Conservation (phyloP, 2,113 vertebrate genomes). For the Takifugu flavidus region DNA sequence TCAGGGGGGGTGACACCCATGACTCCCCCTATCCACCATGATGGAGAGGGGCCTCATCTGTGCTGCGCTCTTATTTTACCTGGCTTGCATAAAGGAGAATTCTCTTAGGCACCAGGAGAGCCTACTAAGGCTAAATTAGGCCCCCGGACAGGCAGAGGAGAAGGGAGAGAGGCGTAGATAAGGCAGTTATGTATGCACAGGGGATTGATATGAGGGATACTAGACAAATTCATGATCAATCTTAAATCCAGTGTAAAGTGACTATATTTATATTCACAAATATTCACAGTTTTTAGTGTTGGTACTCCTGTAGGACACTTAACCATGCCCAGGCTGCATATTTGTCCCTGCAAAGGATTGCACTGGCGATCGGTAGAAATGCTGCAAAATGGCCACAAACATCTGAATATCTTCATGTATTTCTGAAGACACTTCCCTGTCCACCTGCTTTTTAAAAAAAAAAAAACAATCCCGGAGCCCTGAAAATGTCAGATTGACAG, state of each 20-base stretch:
- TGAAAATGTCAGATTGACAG: conserved; percentile 63
- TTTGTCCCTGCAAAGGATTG: conserved; percentile 6
- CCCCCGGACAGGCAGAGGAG: conserved; percentile 70
- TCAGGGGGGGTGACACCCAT: conserved; percentile 84
- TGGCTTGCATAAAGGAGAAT: conserved; percentile 84
- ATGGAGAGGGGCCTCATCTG: conserved; percentile 82
- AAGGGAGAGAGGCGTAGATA: conserved; percentile 67
- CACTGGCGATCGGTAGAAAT: neutral
- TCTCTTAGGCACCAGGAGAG: conserved; percentile 72
- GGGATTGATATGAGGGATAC: conserved; percentile 70
- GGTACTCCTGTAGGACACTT: too few species aligned
- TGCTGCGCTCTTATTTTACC: conserved; percentile 75
- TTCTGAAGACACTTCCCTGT: conserved; percentile 55
- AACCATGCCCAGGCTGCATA: neutral
- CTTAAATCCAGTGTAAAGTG: conserved; percentile 33
- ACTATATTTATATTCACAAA: too few species aligned
- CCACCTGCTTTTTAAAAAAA: conserved; percentile 28
- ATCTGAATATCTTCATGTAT: conserved; percentile 33
- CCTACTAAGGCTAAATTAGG: conserved; percentile 76
- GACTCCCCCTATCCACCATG: conserved; percentile 78
- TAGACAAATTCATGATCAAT: conserved; percentile 71
- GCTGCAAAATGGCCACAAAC: conserved; percentile 22
- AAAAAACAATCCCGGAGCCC: conserved; percentile 50
- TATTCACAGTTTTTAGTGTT: too few species aligned
- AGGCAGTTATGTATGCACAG: conserved; percentile 70